A percentile compares a stretch with the other conserved stretches of the same genome.
These are phyloP conservation scores for Epinephelus fuscoguttatus DNA, from an alignment of 2,113 vertebrate genomes.

Conservation along the genomic window DNA sequence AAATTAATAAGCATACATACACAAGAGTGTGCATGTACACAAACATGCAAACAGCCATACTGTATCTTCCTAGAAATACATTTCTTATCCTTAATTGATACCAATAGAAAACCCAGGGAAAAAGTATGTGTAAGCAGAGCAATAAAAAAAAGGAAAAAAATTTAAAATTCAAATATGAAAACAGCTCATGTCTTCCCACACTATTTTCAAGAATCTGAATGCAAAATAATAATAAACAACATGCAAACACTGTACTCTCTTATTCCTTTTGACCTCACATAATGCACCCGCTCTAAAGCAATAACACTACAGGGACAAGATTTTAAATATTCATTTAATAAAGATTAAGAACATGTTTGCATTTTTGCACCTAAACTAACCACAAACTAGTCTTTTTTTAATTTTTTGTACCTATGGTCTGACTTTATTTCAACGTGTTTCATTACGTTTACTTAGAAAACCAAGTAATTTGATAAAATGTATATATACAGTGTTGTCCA, in stretches of 20 bases:
- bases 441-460: conserved; percentile 9
- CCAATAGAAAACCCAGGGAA: neutral
- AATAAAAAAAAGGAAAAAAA: too few relatives aligned
- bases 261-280: neutral
- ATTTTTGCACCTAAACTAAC: neutral
- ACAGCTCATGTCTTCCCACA: neutral
- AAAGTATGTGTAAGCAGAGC: neutral
- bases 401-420: neutral
- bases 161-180: conserved; percentile 2
- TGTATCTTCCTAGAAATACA: neutral
- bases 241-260: neutral
- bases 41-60: neutral
- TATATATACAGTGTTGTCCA: neutral
- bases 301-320: neutral
- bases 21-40: neutral
- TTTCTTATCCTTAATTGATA: neutral
- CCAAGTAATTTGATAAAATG: conserved; percentile 9
- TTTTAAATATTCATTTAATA: neutral
- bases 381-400: neutral
- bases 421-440: conserved; percentile 15
- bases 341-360: neutral
- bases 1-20: conserved; percentile 5
- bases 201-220: conserved; percentile 5
- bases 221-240: conserved; percentile 19
- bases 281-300: neutral